Evolutionary conservation across 1,140 invertebrate genomes (phyloP).

Genomic region (Triops longicaudatus): DNA sequence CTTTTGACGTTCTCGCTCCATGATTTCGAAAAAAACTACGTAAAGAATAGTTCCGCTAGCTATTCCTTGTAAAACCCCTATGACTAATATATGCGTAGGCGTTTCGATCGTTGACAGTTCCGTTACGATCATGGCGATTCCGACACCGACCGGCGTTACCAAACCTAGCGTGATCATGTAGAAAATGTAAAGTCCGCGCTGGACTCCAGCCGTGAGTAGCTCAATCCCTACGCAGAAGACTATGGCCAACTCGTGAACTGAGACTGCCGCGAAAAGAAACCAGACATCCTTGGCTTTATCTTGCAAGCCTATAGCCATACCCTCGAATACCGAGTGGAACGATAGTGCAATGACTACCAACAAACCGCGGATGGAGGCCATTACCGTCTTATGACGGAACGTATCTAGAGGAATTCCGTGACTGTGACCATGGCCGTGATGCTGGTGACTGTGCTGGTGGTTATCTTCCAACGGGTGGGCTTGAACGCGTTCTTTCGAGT

Average conservation of each 20-base stretch:
- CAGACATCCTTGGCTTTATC: conserved; percentile 45
- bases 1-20: conserved; percentile 54
- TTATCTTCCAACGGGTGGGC: conserved; percentile 17
- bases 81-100: conserved; percentile 33
- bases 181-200: conserved; percentile 43
- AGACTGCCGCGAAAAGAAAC: conserved; percentile 45
- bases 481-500: conserved; percentile 8
- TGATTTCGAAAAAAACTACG: conserved; percentile 84
- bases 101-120: conserved; percentile 31
- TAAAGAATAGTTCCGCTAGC: conserved; percentile 79
- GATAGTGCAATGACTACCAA: conserved; percentile 52
- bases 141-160: conserved; percentile 67
- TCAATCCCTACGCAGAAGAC: conserved; percentile 43
- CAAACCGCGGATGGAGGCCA: conserved; percentile 39
- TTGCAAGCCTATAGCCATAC: conserved; percentile 67
- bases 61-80: conserved; percentile 46
- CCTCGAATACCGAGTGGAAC: conserved; percentile 57
- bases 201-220: conserved; percentile 38
- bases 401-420: conserved; percentile 30
- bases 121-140: conserved; percentile 52
- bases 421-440: conserved; percentile 31
- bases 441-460: conserved; percentile 17
- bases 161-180: conserved; percentile 69
- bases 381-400: conserved; percentile 29
- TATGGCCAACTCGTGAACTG: conserved; percentile 48